These are phyloP conservation scores for Orbicella faveolata DNA, from an alignment of 64 coral and sea anemone genomes.

Conservation along the genomic window DNA sequence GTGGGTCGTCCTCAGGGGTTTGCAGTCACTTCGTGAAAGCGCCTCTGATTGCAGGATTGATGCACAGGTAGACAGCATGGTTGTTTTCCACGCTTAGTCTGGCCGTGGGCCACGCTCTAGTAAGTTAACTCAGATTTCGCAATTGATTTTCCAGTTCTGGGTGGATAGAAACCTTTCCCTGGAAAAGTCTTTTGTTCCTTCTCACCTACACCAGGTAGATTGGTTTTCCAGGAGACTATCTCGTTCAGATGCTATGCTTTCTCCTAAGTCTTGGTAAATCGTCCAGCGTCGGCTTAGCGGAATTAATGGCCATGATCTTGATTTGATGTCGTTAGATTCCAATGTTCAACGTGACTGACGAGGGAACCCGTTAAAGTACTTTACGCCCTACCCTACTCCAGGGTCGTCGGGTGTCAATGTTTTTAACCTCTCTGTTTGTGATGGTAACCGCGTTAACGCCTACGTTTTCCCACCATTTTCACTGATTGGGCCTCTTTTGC, in stretches of 20 bases:
- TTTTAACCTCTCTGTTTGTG: slow-evolving; percentile 18
- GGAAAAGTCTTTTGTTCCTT: slow-evolving; percentile 12
- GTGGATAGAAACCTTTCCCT: slow-evolving; percentile 1
- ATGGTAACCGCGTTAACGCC: too few species aligned
- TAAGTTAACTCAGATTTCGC: not conserved
- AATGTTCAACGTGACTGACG: slow-evolving; percentile 5
- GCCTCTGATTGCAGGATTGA: not conserved
- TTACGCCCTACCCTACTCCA: too few species aligned
- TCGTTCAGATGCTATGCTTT: slow-evolving; percentile 22
- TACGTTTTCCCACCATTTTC: too few species aligned
- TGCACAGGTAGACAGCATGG: too few species aligned
- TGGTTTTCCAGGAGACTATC: slow-evolving; percentile 17
- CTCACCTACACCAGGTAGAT: slow-evolving; percentile 22
- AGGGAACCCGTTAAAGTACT: slow-evolving; percentile 42
- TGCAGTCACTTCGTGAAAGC: slow-evolving; percentile 5
- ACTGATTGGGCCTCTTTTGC: too few species aligned
- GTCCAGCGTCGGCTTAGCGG: slow-evolving; percentile 40
- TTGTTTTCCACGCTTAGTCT: too few species aligned
- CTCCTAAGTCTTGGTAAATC: not conserved
- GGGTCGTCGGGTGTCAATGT: slow-evolving; percentile 36
- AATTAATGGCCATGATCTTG: slow-evolving; percentile 20
- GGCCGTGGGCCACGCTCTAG: slow-evolving; percentile 10
- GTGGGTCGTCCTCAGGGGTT: slow-evolving; percentile 8
- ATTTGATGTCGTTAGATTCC: too few species aligned
- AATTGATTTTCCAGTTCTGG: not conserved